These are phyloP conservation scores for Gasterosteus aculeatus DNA, from an alignment of 2,113 vertebrate species.

Conservation along the genomic window DNA sequence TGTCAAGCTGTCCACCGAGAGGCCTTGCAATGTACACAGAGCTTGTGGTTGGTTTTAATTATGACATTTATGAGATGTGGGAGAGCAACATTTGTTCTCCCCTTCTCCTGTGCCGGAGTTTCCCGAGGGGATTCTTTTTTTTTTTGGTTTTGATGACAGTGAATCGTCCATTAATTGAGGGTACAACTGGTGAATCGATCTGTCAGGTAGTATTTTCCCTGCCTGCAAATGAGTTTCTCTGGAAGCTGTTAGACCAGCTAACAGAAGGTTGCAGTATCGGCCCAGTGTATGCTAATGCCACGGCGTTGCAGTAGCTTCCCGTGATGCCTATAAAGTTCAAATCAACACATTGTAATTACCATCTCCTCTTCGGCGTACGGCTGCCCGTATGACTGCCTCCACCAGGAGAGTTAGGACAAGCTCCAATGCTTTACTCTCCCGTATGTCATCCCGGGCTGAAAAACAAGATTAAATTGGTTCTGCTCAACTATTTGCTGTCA, in stretches of 20 bases:
- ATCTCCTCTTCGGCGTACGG: slow-evolving; percentile 62
- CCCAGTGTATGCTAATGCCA: slow-evolving; percentile 54
- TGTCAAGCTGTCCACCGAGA: slow-evolving; percentile 74
- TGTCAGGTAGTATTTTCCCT: slow-evolving; percentile 75
- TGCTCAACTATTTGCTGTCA: slow-evolving; percentile 77
- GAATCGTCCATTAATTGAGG: slow-evolving; percentile 71
- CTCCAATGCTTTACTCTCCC: slow-evolving; percentile 70
- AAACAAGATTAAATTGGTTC: slow-evolving; percentile 79
- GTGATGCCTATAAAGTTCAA: slow-evolving; percentile 70
- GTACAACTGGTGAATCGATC: slow-evolving; percentile 73
- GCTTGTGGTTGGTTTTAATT: slow-evolving; percentile 74
- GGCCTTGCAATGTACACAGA: slow-evolving; percentile 65
- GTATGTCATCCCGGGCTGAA: slow-evolving; percentile 70
- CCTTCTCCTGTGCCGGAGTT: slow-evolving; percentile 36
- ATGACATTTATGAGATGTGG: slow-evolving; percentile 78
- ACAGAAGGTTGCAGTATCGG: slow-evolving; percentile 40
- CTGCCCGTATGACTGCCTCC: slow-evolving; percentile 56
- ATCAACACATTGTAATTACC: slow-evolving; percentile 75
- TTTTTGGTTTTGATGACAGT: slow-evolving; percentile 8
- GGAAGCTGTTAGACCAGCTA: slow-evolving; percentile 57
- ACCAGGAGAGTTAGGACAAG: slow-evolving; percentile 67
- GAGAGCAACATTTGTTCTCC: slow-evolving; percentile 61
- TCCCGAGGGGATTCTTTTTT: slow-evolving; percentile 50
- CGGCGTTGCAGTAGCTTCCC: slow-evolving; percentile 60
- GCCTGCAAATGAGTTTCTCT: slow-evolving; percentile 75